phyloP scores from a whole-genome alignment of 2,113 vertebrate species.

The Gymnarchus niloticus region DNA sequence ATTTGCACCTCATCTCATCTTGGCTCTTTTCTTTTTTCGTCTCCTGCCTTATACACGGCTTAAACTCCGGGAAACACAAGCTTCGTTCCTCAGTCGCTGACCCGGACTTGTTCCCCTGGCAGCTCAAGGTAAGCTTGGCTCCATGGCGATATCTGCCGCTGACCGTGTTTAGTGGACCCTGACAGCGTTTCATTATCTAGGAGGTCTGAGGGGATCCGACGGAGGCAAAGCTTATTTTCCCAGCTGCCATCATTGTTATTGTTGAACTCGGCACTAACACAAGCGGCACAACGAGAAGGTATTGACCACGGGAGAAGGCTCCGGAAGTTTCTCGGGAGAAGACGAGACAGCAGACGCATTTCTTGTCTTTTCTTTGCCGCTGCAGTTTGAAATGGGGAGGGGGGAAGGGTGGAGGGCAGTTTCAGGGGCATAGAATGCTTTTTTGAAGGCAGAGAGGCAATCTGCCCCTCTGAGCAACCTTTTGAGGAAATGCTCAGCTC shows the following conservation, averaged over 20 bases:
- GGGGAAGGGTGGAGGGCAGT: not conserved
- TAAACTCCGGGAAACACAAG: not conserved
- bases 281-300: conserved; percentile 4
- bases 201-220: conserved; percentile 18
- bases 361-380: not conserved
- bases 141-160: conserved; percentile 14
- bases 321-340: not conserved
- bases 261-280: conserved; percentile 17
- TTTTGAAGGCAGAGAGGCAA: not conserved
- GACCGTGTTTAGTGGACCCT: conserved; percentile 31
- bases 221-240: conserved; percentile 25
- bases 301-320: not conserved
- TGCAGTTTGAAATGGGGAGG: not conserved
- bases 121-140: not conserved
- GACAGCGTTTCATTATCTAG: conserved; percentile 32
- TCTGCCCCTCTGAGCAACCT: not conserved
- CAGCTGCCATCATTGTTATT: conserved; percentile 27
- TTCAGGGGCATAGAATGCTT: not conserved
- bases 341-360: not conserved
- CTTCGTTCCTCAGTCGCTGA: not conserved
- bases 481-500: not conserved
- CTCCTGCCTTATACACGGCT: not conserved
- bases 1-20: not conserved
- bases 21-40: not conserved
- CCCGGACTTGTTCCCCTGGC: not conserved